These are phyloP conservation scores for Triplophysa rosa DNA, from an alignment of 2,113 vertebrate species.

Conservation along the genomic window DNA sequence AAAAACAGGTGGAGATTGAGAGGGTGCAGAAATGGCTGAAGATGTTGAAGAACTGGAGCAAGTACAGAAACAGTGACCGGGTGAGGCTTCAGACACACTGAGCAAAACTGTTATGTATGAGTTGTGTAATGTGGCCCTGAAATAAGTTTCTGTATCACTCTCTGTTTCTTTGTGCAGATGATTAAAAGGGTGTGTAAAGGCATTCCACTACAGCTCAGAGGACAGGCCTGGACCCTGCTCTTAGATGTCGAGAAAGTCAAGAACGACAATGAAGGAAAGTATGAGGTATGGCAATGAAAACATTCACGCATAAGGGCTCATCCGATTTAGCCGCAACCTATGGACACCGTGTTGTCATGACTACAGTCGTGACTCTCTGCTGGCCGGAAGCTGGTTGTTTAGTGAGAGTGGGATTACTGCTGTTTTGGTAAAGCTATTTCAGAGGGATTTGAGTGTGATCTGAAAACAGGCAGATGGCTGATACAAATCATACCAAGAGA, in stretches of 20 bases:
- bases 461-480: conserved; percentile 44
- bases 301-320: not conserved
- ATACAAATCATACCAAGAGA: conserved; percentile 15
- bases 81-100: conserved; percentile 58
- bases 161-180: conserved; percentile 73
- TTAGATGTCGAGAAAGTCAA: conserved; percentile 85
- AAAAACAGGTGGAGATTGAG: conserved; percentile 86
- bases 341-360: not conserved
- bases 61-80: conserved; percentile 89
- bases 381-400: conserved; percentile 8
- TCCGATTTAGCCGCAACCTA: not conserved
- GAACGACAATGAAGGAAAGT: conserved; percentile 82
- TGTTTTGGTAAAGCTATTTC: conserved; percentile 36
- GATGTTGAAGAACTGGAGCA: conserved; percentile 91
- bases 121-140: not conserved
- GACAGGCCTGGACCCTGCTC: conserved; percentile 86
- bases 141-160: not conserved
- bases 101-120: not conserved
- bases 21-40: conserved; percentile 91
- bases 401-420: conserved; percentile 21
- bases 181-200: conserved; percentile 89
- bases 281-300: conserved; percentile 73
- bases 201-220: conserved; percentile 86
- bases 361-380: not conserved
- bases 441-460: conserved; percentile 39